phyloP scores from a whole-genome alignment of 1,140 invertebrate genomes.

The Adelges cooleyi region DNA sequence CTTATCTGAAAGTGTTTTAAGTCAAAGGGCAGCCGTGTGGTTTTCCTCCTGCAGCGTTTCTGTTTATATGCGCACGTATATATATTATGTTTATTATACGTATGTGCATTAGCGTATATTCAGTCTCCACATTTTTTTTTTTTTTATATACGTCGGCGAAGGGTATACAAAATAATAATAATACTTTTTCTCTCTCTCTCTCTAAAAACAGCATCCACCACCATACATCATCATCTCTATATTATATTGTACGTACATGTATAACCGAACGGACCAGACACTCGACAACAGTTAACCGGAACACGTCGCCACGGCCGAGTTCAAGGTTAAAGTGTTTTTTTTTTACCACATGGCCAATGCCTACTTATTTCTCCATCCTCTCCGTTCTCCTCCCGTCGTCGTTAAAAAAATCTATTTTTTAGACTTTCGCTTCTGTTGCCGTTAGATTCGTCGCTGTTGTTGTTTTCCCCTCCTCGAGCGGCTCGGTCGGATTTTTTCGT shows the following conservation, averaged over 20 bases:
- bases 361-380: neutral
- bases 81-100: no score
- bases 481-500: neutral
- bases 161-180: no score
- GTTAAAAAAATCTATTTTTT: neutral
- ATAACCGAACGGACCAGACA: neutral
- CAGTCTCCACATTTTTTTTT: no score
- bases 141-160: no score
- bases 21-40: no score
- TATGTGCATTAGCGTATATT: no score
- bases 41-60: no score
- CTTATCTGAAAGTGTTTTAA: no score
- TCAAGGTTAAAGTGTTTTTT: slow-evolving; percentile 24
- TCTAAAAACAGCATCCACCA: slow-evolving; percentile 23
- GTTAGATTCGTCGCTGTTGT: slow-evolving; percentile 3
- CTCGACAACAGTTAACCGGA: slow-evolving; percentile 21
- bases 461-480: neutral
- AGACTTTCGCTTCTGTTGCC: slow-evolving; percentile 23
- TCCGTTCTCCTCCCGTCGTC: neutral
- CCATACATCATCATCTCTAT: no score
- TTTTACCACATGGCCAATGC: neutral
- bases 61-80: no score
- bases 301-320: slow-evolving; percentile 19
- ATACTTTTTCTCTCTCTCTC: no score
- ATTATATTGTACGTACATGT: no score